Conservation (phyloP, 2,888 invertebrate genomes). For the Furcula furcula region DNA sequence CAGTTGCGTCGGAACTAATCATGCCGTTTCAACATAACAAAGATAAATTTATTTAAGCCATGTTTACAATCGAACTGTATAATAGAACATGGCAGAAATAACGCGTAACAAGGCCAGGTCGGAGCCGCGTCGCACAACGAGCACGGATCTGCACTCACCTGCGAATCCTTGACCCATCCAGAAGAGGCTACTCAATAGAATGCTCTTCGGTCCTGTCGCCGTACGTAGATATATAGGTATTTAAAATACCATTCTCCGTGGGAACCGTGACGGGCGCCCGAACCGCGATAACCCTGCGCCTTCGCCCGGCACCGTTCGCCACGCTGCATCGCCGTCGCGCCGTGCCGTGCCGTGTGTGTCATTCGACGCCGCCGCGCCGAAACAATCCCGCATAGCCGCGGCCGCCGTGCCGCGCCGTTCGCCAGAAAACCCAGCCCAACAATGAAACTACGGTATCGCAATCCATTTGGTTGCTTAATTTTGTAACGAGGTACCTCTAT, state of each 20-base stretch:
- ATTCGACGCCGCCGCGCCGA: constrained; percentile 23
- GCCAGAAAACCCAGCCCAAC: too few relatives aligned
- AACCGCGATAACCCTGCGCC: constrained; percentile 58
- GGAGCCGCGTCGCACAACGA: constrained; percentile 45
- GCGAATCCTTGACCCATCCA: constrained; percentile 79
- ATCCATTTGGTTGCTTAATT: constrained; percentile 74
- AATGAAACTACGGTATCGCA: constrained; percentile 68
- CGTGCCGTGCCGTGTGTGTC: constrained; percentile 34
- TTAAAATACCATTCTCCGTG: constrained; percentile 78
- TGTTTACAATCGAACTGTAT: constrained; percentile 49
- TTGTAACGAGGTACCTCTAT: constrained; percentile 65
- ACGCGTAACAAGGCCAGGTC: constrained; percentile 72
- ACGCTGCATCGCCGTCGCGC: constrained; percentile 14
- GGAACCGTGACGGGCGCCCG: constrained; percentile 74
- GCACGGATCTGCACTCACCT: constrained; percentile 74
- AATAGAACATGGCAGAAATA: constrained; percentile 63
- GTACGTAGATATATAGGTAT: constrained; percentile 76
- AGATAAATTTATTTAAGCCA: constrained; percentile 24
- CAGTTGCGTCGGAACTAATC: background rate
- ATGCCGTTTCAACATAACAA: background rate
- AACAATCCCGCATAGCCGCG: constrained; percentile 3
- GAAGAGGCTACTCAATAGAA: constrained; percentile 77
- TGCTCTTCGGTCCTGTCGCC: constrained; percentile 74
- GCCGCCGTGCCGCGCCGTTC: constrained; percentile 12
- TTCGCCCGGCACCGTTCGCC: constrained; percentile 46